Evolutionary conservation across 2,888 invertebrate species (phyloP), one percentile per base, ranked within the genome.

Genomic region (Xanthostigma xanthostigma): DNA sequence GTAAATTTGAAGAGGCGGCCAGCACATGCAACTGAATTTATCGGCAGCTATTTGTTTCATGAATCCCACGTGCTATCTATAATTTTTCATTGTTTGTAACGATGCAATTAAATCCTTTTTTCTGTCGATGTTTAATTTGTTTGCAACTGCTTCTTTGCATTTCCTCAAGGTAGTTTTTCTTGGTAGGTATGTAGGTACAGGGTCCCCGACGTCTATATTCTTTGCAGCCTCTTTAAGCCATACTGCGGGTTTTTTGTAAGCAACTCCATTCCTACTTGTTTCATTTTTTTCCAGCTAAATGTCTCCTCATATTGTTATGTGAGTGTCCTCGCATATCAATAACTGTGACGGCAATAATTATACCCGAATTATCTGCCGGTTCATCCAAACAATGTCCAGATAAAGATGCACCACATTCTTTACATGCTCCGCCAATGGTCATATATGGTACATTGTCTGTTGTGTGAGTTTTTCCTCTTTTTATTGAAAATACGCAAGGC

Each of bases 31-130:
- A 35, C 42, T 52, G 40, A 54, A 50, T 36, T 49, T 53, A 42
- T 55, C 50, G 0, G 51, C 40, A 8, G 51, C 53, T 14, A 57
- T 52, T 13, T 55, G 50, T 1, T 49, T 46, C 11, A 56, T 53
- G 33, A 40, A 49, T 2, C 52, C 53, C 35, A 12, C 39, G 39
- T 48, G 56, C 14, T 53, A 46, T 6, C 12, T 2, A 9, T 44
- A 34, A 13, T 56, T 49, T 44, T 53, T 53, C 34, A 54, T 33
- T 6, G 51, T 48, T n/a, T 42, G 40, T 14, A 55, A 33, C 9
- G 51, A 49, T 9, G 45, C 43, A 12, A 53, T 33, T 14, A 48
- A 46, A n/a, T n/a, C 0, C 17, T 27, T 48, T 45, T 49, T 48
- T 39, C 50, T 49, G n/a, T 12, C 34, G n/a, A 50, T 34, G 2